Evolutionary conservation across 1,140 invertebrate species (phyloP), one percentile per base, ranked within the genome.

Genomic region (Camponotus pennsylvanicus): DNA sequence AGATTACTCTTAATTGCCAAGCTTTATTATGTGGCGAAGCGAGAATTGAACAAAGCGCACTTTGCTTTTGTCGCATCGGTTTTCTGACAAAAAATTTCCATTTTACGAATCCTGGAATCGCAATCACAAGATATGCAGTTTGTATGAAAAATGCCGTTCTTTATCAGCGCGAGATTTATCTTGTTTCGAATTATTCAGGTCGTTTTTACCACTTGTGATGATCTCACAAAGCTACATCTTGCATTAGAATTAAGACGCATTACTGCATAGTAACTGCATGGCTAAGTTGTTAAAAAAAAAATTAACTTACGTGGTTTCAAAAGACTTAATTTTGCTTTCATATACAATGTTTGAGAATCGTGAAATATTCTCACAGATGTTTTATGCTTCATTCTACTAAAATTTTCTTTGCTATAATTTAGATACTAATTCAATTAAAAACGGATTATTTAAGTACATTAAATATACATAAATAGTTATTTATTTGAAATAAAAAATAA

Each of bases 1-100:
- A 18, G 59, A 77, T 64, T 64, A 77, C 40, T 77, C 57, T 77
- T 77, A 77, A 77, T 77, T 64, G 27, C 40, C 59, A 34, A 64
- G 75, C 40, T 45, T 77, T 64, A 59, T 77, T 77, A 63, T 15
- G 75, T 18, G 40, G 9, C 27, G 18, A 45, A 40, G 27, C 40
- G 40, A 45, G 40, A 77, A 63, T 77, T 64, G 59, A 4, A 77
- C 40, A 77, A 77, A 77, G 59, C 37, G 9, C 9, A 9, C 2
- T 27, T 37, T 37, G 15, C 40, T 27, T 64, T 64, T 64, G 15
- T 77, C 40, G 13, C 2, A 5, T 40, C 15, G 15, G 49, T 55
- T 18, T 55, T 27, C 3, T 15, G 45, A 21, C 15, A 34, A 71
- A 77, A 77, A 77, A 64, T 45, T 45, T 32, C 59, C 21, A 76